Conservation (phyloP, 2,888 invertebrate species). For the Tetranychus piercei region DNA sequence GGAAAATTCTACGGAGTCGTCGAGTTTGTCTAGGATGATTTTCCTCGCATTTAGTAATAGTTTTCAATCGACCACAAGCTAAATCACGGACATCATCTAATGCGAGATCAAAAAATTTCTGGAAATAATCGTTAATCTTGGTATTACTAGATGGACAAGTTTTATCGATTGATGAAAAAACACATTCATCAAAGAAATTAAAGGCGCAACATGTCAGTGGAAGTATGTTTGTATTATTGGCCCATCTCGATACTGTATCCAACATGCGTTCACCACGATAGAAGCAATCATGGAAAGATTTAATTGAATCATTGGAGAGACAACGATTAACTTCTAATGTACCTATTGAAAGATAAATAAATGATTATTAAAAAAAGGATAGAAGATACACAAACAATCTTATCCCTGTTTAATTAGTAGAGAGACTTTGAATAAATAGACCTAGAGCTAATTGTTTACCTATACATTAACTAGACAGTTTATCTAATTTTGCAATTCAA, state of each 20-base stretch:
- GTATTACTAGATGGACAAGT: not conserved
- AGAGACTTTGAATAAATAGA: no score
- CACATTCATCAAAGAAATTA: conserved; percentile 5
- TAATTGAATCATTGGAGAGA: not conserved
- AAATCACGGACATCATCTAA: not conserved
- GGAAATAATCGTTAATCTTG: not conserved
- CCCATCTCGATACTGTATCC: not conserved
- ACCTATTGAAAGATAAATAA: not conserved
- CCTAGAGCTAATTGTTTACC: not conserved
- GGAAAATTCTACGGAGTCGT: not conserved
- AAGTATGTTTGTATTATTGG: not conserved
- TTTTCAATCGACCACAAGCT: not conserved
- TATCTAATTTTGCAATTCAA: not conserved
- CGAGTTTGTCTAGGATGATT: not conserved
- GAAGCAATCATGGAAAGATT: not conserved
- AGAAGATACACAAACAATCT: not conserved
- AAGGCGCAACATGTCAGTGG: conserved; percentile 3
- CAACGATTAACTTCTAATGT: not conserved
- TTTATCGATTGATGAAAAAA: not conserved
- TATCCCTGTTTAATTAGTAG: no score
- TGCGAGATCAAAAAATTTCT: not conserved
- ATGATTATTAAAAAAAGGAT: no score
- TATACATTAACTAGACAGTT: not conserved
- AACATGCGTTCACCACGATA: not conserved
- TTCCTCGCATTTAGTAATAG: not conserved